These are phyloP conservation scores for Hirundo rustica DNA, from an alignment of 2,797 vertebrate genomes.

Conservation along the genomic window DNA sequence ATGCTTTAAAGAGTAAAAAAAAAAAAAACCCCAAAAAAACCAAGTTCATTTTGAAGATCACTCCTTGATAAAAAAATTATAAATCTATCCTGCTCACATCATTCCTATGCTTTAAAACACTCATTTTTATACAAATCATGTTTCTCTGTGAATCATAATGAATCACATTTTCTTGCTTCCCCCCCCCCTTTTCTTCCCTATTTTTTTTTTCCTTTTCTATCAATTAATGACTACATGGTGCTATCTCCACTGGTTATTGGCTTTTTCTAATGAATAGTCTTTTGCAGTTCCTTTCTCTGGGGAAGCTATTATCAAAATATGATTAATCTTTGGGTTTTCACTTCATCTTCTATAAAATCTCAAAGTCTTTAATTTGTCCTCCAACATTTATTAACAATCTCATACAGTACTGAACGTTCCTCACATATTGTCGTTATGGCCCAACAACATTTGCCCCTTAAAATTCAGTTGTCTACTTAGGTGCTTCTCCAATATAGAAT, in stretches of 20 bases:
- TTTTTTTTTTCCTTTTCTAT: neutral
- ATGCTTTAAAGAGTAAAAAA: neutral
- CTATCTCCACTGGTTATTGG: neutral
- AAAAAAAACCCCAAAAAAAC: neutral
- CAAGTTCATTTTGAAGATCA: neutral
- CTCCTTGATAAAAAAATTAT: accelerated
- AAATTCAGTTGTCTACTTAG: neutral
- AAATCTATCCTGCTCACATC: neutral
- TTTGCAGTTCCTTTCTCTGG: neutral
- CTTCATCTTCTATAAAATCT: neutral
- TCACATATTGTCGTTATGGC: neutral
- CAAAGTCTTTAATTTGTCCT: neutral
- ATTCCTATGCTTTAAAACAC: neutral
- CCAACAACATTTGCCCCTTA: neutral
- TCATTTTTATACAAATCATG: neutral
- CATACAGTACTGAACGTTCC: accelerated
- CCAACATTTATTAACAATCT: neutral
- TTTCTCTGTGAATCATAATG: neutral
- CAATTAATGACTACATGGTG: neutral
- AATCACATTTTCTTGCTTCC: neutral
- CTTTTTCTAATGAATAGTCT: neutral
- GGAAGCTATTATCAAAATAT: neutral
- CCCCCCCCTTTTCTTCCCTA: accelerated
- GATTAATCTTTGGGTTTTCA: neutral
- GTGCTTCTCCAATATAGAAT: neutral